Base-by-base conservation (phyloP, 2,797 vertebrate species). In the Hyperoplus immaculatus region DNA sequence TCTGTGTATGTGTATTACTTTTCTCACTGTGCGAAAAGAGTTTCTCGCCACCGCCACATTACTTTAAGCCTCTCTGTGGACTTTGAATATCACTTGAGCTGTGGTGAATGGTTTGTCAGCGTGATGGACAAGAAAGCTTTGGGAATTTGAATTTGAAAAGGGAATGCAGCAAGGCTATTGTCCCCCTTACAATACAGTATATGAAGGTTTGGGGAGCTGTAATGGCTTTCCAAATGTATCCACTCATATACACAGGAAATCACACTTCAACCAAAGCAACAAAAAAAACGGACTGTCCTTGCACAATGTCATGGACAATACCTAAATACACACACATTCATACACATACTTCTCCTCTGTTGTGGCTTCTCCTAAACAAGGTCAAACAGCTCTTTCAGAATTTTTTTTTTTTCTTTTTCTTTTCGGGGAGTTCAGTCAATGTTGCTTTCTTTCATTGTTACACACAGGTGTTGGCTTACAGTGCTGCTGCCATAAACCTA, bases 111-210 rank as follows among this genome's bases (percentile, higher is more conserved):
- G 83, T 83, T 83, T 75, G 71, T 77, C 80, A 72, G 76, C 60
- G 16, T 77, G 79, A 86, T 69, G 67, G 82, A 80, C 77, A 81
- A 80, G 69, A 83, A 83, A 82, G 75, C 82, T 82, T 78, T 78
- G 67, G 16, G 75, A 85, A 87, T 90, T 87, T 84, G 72, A 89
- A 89, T 85, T 73, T 85, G 69, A 88, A 88, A 81, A 29, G 29
- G 71, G 65, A 78, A n/a, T 43, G 78, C 75, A 76, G 50, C 54
- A 45, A 84, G 63, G 50, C 79, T 66, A 66, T 84, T 85, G 89
- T 91, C 87, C 83, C 72, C 29, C n/a, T 60, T 80, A 88, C 72
- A 86, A 88, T 75, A 73, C 59, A 55, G 46, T 69, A 74, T 81
- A 74, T 81, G 68, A 85, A 47, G 79, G 60, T 76, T 85, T 78